Base-by-base conservation (phyloP, 2,113 vertebrate genomes). In the Gopherus evgoodei region DNA sequence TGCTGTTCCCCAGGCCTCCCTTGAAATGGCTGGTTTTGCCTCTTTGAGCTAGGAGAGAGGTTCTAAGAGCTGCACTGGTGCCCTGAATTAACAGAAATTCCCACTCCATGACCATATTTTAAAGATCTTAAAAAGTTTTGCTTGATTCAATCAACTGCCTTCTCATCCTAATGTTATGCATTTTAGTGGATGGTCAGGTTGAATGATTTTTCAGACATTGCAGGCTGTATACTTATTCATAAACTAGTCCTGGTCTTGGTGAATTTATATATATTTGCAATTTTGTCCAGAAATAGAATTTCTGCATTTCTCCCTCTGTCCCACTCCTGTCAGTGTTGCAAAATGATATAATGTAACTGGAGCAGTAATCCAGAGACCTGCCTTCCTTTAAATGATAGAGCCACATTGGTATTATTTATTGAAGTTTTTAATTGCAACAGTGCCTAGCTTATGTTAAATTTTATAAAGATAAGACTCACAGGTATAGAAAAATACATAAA, bases 101-200 rank as follows among this genome's bases (percentile, higher is more conserved):
- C 21, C 69, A 75, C 69, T 75, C 76, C 38, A 62, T 56, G 35
- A 2, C 22, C 59, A 59, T 29, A 75, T 19, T 42, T 89, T 49
- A 91, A 89, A 82, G 31, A 86, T 65, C 11, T 85, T 81, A 22
- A 76, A 52, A 49, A 86, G 90, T 87, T 90, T 11, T 17, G 83
- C 54, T 52, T 7, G 86, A 91, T 72, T 27, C 47, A 91, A 94
- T 88, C 76, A 88, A 21, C 25, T 87, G 31, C 56, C 17, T 92
- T 91, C 83, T 94, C 59, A 13, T 35, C 29, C 59, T 62, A 81
- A 84, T 5, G 12, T 96, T 89, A 89, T 22, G 88, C 87, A 89
- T 11, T 81, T 53, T 84, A 83, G 78, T 47, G 22, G 53, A 89
- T 62, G 22, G 90, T 29, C 56, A 91, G 94, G 29, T 16, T 16